A percentile compares a stretch with the other conserved stretches of the same genome.
Conservation (phyloP, 2,113 vertebrate genomes). For the Lathamus discolor region DNA sequence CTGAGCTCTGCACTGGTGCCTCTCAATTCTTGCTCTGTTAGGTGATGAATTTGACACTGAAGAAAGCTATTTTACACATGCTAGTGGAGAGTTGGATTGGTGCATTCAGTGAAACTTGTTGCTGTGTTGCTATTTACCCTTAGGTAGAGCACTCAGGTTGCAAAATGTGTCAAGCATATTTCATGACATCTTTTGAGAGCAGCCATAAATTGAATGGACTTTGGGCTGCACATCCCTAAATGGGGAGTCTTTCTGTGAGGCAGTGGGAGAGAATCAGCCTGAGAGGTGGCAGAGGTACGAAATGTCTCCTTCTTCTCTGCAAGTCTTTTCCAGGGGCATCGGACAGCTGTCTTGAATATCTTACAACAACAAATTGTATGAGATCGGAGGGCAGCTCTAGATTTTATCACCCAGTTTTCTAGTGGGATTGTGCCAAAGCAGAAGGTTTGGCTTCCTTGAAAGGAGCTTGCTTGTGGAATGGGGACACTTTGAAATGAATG, state of each 20-base stretch:
- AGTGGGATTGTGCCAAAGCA: neutral
- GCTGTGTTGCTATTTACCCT: neutral
- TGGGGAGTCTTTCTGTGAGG: neutral
- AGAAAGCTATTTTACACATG: neutral
- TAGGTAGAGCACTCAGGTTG: neutral
- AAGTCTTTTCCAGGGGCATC: neutral
- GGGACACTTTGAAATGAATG: neutral
- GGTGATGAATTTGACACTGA: neutral
- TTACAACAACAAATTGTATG: neutral
- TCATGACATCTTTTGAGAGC: neutral
- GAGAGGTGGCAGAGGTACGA: neutral
- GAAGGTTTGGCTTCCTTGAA: constrained; percentile 7
- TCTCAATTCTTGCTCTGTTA: neutral
- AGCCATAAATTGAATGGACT: neutral
- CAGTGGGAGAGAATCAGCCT: neutral
- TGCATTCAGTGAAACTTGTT: neutral
- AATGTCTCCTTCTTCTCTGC: neutral
- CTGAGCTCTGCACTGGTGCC: too few species aligned
- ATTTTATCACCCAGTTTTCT: neutral
- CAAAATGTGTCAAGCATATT: neutral
- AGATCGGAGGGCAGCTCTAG: neutral
- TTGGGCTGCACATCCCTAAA: neutral
- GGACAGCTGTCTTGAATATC: neutral
- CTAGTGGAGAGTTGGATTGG: neutral
- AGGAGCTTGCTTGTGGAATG: neutral